Evolutionary conservation across 1,140 invertebrate genomes (phyloP).

Genomic region (Philopotamus ludificatus): DNA sequence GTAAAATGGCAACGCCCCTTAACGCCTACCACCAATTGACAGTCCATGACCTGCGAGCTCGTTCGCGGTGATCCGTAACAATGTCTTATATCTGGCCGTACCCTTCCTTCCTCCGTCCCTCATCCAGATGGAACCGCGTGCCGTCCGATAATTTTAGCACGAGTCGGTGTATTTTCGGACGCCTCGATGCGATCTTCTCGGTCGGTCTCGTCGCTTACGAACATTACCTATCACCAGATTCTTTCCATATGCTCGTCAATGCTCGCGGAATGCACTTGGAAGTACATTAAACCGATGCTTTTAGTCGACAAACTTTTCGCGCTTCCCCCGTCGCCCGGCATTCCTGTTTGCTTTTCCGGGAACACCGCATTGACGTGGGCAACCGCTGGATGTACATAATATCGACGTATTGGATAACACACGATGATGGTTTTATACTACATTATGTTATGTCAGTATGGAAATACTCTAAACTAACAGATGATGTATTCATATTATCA

Average conservation of each 20-base stretch:
- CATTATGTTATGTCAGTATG: no score
- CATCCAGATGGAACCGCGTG: not conserved
- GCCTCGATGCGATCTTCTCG: constrained; percentile 8
- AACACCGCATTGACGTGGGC: no score
- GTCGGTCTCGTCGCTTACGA: not conserved
- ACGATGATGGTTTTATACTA: no score
- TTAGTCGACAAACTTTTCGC: no score
- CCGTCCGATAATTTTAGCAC: constrained; percentile 4
- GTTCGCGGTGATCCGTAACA: not conserved
- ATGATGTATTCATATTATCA: no score
- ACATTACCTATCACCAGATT: not conserved
- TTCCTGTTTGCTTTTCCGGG: no score
- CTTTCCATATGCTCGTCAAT: not conserved
- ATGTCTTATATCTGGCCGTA: constrained; percentile 3
- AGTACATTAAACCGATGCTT: not conserved
- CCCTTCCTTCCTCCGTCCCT: constrained; percentile 1
- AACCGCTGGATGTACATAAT: no score
- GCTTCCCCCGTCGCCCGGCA: no score
- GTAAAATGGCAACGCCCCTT: no score
- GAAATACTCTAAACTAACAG: no score
- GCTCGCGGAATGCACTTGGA: not conserved
- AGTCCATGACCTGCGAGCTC: not conserved
- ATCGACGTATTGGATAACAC: no score
- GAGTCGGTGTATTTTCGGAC: constrained; percentile 13
- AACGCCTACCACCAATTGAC: not conserved